Evolutionary conservation across 2,888 invertebrate genomes (phyloP).

Genomic region (Ptychoptera albimana): DNA sequence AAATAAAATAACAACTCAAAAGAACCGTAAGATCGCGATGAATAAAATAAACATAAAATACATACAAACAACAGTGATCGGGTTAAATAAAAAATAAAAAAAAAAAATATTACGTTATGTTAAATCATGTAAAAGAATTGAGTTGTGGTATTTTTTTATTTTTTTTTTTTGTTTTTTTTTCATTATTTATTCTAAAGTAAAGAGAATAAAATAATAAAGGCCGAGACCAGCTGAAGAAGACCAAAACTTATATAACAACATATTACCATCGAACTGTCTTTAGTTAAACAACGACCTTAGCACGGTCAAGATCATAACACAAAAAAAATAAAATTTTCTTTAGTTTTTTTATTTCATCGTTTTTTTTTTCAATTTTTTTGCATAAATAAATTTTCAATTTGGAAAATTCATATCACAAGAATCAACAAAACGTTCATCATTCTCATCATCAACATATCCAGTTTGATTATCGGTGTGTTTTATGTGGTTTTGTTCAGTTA

Average conservation of each 20-base stretch:
- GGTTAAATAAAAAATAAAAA: too few species aligned
- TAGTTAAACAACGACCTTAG: constrained; percentile 31
- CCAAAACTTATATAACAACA: constrained; percentile 31
- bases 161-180: neutral
- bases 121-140: neutral
- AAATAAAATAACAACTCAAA: too few species aligned
- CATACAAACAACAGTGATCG: too few species aligned
- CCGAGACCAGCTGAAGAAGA: neutral
- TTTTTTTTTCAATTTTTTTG: neutral
- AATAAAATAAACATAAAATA: too few species aligned
- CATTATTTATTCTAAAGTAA: neutral
- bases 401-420: too few species aligned
- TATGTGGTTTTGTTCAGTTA: too few species aligned
- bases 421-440: too few species aligned
- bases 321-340: neutral
- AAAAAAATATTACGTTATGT: too few species aligned
- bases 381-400: too few species aligned
- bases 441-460: too few species aligned
- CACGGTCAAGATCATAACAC: constrained; percentile 22
- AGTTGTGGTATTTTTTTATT: neutral
- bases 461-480: too few species aligned
- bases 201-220: neutral
- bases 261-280: constrained; percentile 29
- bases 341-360: neutral
- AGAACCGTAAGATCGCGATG: too few species aligned